Conservation (phyloP, 2,797 vertebrate species). For the Pseudochirops cupreus region DNA sequence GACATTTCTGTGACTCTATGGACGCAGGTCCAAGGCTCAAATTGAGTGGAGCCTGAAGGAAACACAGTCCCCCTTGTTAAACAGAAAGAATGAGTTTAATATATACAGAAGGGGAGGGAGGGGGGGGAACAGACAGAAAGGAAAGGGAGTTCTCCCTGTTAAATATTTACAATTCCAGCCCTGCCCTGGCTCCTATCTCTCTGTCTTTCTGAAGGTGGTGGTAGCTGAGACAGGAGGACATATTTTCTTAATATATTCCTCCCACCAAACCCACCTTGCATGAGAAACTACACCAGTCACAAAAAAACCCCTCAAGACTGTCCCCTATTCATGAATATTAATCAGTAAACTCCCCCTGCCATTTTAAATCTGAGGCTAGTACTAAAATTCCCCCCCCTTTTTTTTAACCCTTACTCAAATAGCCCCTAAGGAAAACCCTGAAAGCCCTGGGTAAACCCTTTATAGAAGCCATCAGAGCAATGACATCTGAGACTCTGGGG, state of each 20-base stretch:
- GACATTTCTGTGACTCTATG: constrained; percentile 72
- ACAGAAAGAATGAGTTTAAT: constrained; percentile 83
- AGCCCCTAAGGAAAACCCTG: constrained; percentile 78
- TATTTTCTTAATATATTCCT: constrained; percentile 84
- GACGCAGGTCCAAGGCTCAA: constrained; percentile 71
- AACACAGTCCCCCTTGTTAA: constrained; percentile 81
- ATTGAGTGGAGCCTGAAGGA: constrained; percentile 69
- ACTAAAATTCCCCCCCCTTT: constrained; percentile 69
- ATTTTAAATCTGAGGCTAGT: constrained; percentile 82
- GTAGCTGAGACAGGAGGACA: constrained; percentile 75
- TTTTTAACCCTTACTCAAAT: constrained; percentile 68
- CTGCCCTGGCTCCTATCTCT: constrained; percentile 73
- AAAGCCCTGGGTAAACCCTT: constrained; percentile 85
- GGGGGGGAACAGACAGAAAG: constrained; percentile 62
- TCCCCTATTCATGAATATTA: constrained; percentile 87
- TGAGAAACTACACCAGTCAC: constrained; percentile 80
- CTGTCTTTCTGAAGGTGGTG: constrained; percentile 77
- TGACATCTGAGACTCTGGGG: constrained; percentile 84
- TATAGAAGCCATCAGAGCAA: constrained; percentile 74
- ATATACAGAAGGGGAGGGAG: constrained; percentile 61
- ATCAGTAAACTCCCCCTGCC: constrained; percentile 84
- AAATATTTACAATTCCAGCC: constrained; percentile 82
- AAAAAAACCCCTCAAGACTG: constrained; percentile 81
- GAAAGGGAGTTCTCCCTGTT: constrained; percentile 74
- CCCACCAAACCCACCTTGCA: constrained; percentile 84